A percentile compares a stretch with the other conserved stretches of the same genome.
Conservation (phyloP, 2,113 vertebrate species). For the Struthidea cinerea region DNA sequence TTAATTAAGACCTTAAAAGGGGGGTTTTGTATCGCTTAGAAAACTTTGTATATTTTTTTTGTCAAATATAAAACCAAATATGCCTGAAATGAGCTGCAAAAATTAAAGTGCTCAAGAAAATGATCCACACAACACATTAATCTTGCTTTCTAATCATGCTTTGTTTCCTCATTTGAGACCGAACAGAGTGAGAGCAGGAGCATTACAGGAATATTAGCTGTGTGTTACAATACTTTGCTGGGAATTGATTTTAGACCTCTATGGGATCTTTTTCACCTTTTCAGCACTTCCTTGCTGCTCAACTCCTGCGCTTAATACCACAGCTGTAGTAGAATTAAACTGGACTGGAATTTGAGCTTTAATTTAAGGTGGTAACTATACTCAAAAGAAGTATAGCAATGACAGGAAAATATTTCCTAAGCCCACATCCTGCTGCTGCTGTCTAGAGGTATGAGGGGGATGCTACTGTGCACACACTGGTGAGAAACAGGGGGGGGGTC, state of each 20-base stretch:
- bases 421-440: background rate
- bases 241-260: background rate
- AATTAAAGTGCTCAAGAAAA: background rate
- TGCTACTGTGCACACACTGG: background rate
- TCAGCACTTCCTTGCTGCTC: background rate
- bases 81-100: background rate
- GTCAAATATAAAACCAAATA: background rate
- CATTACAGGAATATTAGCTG: background rate
- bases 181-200: background rate
- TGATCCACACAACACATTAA: background rate
- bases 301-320: background rate
- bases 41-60: background rate
- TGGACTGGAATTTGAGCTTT: background rate
- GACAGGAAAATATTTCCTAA: background rate
- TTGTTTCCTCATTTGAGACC: background rate
- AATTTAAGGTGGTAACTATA: background rate
- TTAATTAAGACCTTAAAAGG: background rate
- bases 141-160: background rate
- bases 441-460: background rate
- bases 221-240: background rate
- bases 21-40: accelerated
- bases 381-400: background rate
- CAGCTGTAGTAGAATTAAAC: background rate
- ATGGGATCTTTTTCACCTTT: background rate
- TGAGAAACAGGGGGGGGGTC: background rate